Percentiles rank a stretch among this genome's conserved stretches.
phyloP scores from a whole-genome alignment of 2,888 invertebrate genomes.

The Tillus elongatus region DNA sequence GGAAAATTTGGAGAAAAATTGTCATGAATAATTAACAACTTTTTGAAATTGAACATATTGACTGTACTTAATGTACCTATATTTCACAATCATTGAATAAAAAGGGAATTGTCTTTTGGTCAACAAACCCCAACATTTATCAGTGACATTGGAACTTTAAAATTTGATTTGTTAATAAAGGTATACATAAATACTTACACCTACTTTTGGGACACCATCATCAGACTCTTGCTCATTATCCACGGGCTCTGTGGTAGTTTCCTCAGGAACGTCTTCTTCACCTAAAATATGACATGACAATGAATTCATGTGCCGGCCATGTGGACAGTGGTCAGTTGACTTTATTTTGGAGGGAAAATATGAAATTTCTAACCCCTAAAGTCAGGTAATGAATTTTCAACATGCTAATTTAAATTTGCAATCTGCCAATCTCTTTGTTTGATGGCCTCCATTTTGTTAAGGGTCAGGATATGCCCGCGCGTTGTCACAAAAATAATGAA shows the following conservation, averaged over 20 bases:
- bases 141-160: constrained; percentile 9
- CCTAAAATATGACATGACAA: constrained; percentile 30
- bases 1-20: no score
- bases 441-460: constrained; percentile 71
- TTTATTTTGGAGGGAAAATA: constrained; percentile 36
- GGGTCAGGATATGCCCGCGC: constrained; percentile 62
- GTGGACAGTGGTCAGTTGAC: constrained; percentile 37
- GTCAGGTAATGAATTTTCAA: constrained; percentile 16
- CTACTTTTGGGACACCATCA: constrained; percentile 55
- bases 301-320: constrained; percentile 28
- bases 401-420: constrained; percentile 40
- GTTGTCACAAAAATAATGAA: constrained; percentile 49
- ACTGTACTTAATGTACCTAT: no score
- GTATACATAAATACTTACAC: no score
- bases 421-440: constrained; percentile 65
- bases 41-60: no score
- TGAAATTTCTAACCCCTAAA: constrained; percentile 37
- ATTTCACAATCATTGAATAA: no score
- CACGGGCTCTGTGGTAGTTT: constrained; percentile 51
- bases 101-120: no score
- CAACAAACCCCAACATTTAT: background rate
- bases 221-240: constrained; percentile 71
- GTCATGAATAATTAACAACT: no score
- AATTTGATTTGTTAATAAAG: constrained; percentile 15
- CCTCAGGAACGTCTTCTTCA: constrained; percentile 63